Evolutionary conservation across 1,140 invertebrate genomes (phyloP).

Genomic region (Drosophila punjabiensis): DNA sequence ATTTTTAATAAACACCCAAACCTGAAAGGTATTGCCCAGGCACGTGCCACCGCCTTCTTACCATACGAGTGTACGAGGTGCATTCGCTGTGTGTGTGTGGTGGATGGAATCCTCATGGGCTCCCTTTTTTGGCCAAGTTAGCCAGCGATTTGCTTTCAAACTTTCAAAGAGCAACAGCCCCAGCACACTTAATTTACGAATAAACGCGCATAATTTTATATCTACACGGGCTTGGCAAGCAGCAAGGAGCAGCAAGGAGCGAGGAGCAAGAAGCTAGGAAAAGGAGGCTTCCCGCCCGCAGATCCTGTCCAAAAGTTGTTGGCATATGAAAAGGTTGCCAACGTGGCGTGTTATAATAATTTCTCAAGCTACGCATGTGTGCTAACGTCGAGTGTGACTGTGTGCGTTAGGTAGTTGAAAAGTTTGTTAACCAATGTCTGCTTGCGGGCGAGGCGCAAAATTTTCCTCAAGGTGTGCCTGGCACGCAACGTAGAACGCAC

Average conservation of each 20-base stretch:
- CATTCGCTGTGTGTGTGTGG: conserved; percentile 7
- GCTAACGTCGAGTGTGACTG: conserved; percentile 20
- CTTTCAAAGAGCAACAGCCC: conserved; percentile 73
- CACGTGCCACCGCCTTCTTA: conserved; percentile 24
- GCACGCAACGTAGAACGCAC: conserved; percentile 58
- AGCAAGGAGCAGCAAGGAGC: not conserved
- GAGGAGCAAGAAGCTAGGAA: not conserved
- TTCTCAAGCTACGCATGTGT: conserved; percentile 69
- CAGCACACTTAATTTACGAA: conserved; percentile 82
- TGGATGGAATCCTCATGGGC: conserved; percentile 1
- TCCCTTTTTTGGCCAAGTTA: conserved; percentile 40
- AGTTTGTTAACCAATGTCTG: conserved; percentile 83
- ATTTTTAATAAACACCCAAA: conserved; percentile 64
- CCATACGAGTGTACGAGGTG: conserved; percentile 19
- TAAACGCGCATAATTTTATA: conserved; percentile 84
- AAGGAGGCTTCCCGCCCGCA: conserved; percentile 1
- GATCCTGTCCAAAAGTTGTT: conserved; percentile 74
- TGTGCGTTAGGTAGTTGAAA: conserved; percentile 66
- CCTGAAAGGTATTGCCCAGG: conserved; percentile 44
- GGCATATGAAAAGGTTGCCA: conserved; percentile 83
- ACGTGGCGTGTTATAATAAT: conserved; percentile 83
- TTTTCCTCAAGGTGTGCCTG: conserved; percentile 74
- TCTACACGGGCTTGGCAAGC: conserved; percentile 62
- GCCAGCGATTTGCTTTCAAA: conserved; percentile 58
- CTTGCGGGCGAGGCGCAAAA: conserved; percentile 67